Percentiles rank a stretch among this genome's conserved stretches.
Conservation (phyloP, 2,797 vertebrate species). For the Nyctibius grandis region DNA sequence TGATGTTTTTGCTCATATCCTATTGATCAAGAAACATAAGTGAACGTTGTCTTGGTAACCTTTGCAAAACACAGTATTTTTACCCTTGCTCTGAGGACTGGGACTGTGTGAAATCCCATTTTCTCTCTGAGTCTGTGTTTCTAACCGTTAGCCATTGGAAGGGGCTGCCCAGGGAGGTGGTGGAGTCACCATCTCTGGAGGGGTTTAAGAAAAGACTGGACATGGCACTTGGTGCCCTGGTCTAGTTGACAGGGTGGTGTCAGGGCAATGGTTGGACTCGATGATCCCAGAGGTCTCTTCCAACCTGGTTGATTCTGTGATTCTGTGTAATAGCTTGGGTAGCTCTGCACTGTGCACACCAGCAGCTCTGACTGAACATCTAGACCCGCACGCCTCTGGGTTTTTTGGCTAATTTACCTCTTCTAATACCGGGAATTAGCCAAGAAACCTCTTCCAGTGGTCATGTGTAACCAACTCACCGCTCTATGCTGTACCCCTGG, state of each 20-base stretch:
- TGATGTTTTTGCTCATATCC: neutral
- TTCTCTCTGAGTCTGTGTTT: neutral
- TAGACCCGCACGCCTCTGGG: fast-evolving
- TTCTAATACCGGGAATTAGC: neutral
- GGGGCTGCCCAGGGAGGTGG: too few relatives aligned
- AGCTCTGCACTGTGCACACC: neutral
- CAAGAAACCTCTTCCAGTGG: neutral
- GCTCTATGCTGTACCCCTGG: fast-evolving
- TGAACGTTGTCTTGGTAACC: neutral
- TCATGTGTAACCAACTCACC: neutral
- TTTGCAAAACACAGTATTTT: neutral
- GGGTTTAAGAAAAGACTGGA: too few relatives aligned
- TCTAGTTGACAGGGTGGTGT: too few relatives aligned
- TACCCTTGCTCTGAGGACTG: neutral
- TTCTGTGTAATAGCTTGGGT: neutral
- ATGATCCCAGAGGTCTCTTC: too few relatives aligned
- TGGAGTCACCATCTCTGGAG: too few relatives aligned
- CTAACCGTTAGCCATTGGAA: too few relatives aligned
- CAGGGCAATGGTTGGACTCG: too few relatives aligned
- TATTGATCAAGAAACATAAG: neutral
- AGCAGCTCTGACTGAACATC: neutral
- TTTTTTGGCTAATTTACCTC: neutral
- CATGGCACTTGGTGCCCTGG: too few relatives aligned
- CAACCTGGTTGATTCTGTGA: too few relatives aligned
- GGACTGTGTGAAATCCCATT: neutral